Conservation (phyloP, 2,113 vertebrate genomes). For the Toxostoma redivivum region DNA sequence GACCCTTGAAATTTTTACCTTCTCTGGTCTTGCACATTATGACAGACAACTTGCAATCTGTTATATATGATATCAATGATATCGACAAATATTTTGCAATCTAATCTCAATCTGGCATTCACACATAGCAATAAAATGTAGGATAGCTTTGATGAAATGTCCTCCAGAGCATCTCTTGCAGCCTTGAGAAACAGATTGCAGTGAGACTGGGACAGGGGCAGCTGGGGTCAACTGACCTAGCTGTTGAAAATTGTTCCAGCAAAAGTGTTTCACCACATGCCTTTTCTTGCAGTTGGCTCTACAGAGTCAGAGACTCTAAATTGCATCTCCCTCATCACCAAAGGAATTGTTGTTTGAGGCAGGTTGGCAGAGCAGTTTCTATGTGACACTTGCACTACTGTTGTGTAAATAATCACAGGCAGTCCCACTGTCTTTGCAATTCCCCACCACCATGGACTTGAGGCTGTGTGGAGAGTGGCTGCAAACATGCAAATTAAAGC, state of each 20-base stretch:
- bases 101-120: background rate
- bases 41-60: background rate
- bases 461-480: background rate
- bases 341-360: background rate
- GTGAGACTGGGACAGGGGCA: background rate
- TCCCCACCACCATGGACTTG: background rate
- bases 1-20: background rate
- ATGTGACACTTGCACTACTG: accelerated
- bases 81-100: background rate
- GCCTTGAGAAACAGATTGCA: background rate
- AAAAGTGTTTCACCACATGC: background rate
- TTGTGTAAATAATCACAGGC: background rate
- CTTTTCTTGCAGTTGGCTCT: background rate
- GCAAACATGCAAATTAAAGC: background rate
- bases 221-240: background rate
- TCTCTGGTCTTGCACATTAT: background rate
- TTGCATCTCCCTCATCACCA: background rate
- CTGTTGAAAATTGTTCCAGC: background rate
- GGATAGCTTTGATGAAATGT: background rate
- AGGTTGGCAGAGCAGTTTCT: background rate
- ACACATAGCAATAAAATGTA: background rate
- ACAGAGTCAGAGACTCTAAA: background rate
- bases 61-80: background rate
- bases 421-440: accelerated
- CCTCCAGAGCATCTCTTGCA: background rate